Evolutionary conservation across 2,113 vertebrate species (phyloP).

Genomic region (Nycticorax nycticorax): DNA sequence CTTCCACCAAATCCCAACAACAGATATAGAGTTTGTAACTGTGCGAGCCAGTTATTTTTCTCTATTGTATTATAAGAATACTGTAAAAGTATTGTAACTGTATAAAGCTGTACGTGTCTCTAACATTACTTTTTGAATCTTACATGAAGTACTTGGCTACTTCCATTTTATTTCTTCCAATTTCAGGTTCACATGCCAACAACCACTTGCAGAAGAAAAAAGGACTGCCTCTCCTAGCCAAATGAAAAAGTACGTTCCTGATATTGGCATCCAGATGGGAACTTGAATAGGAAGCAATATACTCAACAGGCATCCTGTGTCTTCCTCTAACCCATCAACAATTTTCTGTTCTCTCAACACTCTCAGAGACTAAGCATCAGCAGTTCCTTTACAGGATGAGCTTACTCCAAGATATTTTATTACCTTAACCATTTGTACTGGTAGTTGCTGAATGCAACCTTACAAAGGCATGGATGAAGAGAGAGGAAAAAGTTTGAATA

Average conservation of each 20-base stretch:
- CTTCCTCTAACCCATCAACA: slow-evolving; percentile 42
- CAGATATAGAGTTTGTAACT: neutral
- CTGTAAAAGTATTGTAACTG: neutral
- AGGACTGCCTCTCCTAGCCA: neutral
- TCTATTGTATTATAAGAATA: neutral
- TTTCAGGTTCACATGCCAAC: slow-evolving; percentile 53
- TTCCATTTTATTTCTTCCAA: slow-evolving; percentile 36
- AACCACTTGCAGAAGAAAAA: slow-evolving; percentile 49
- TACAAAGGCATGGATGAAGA: neutral
- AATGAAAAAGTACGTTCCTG: slow-evolving; percentile 52
- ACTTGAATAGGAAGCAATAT: slow-evolving; percentile 46
- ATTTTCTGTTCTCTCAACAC: slow-evolving; percentile 19
- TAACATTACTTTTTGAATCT: slow-evolving; percentile 23
- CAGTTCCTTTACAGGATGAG: neutral
- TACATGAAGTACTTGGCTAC: slow-evolving; percentile 57
- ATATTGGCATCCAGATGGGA: slow-evolving; percentile 43
- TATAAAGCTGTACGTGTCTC: slow-evolving; percentile 24
- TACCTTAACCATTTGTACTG: neutral
- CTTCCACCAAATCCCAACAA: neutral
- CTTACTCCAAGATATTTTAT: neutral
- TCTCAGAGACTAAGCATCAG: slow-evolving; percentile 6
- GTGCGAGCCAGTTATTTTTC: neutral
- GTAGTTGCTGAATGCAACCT: neutral
- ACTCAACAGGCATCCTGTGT: slow-evolving; percentile 28
- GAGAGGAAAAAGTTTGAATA: neutral